These are phyloP conservation scores for Bothrops jararaca DNA, from an alignment of 2,113 vertebrate species.

Conservation along the genomic window DNA sequence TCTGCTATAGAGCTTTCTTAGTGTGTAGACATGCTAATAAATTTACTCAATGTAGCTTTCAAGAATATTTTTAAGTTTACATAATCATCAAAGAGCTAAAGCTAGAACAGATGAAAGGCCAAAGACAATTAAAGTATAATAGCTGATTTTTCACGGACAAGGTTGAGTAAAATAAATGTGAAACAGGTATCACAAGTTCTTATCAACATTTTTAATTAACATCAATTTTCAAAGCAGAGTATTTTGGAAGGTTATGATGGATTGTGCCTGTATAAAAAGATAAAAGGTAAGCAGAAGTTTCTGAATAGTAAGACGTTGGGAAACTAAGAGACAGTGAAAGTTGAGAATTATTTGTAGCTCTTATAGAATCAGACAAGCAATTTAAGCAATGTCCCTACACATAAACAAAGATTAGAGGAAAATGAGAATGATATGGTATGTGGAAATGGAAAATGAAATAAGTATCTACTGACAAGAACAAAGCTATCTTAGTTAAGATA, in stretches of 20 bases:
- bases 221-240: slow-evolving; percentile 64
- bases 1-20: slow-evolving; percentile 55
- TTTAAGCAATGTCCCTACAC: slow-evolving; percentile 32
- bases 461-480: neutral
- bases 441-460: slow-evolving; percentile 35
- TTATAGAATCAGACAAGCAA: slow-evolving; percentile 38
- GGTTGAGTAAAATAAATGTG: slow-evolving; percentile 60
- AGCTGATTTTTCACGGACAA: slow-evolving; percentile 56
- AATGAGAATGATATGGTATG: slow-evolving; percentile 32
- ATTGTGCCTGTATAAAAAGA: slow-evolving; percentile 63
- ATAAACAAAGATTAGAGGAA: slow-evolving; percentile 50
- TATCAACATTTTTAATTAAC: slow-evolving; percentile 70
- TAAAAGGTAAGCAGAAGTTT: slow-evolving; percentile 57
- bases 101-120: slow-evolving; percentile 64
- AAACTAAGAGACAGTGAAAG: slow-evolving; percentile 5
- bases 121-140: slow-evolving; percentile 61
- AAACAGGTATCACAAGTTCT: slow-evolving; percentile 64
- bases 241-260: slow-evolving; percentile 51
- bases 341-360: slow-evolving; percentile 7
- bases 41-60: slow-evolving; percentile 59
- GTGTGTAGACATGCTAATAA: slow-evolving; percentile 62
- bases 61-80: slow-evolving; percentile 57
- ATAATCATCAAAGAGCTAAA: slow-evolving; percentile 57
- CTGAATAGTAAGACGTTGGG: slow-evolving; percentile 47
- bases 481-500: neutral